Conservation (phyloP, 1,140 invertebrate genomes). For the Zaprionus inermis region DNA sequence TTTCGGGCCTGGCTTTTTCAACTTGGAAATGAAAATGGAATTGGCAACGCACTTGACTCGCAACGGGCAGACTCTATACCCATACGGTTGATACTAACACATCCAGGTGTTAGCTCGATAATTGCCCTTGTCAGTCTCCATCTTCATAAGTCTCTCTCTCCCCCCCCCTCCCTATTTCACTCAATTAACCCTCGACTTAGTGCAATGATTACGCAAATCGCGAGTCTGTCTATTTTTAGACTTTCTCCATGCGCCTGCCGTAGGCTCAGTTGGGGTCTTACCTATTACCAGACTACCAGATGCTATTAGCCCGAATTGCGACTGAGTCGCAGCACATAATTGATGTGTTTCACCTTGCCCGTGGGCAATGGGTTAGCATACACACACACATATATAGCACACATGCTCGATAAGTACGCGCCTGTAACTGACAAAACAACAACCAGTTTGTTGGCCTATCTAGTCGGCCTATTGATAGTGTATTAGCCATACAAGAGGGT, state of each 20-base stretch:
- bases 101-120: constrained; percentile 2
- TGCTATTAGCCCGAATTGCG: constrained; percentile 40
- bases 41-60: constrained; percentile 53
- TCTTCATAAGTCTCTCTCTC: too few species aligned
- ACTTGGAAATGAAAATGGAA: constrained; percentile 53
- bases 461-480: background rate
- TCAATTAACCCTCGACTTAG: constrained; percentile 1
- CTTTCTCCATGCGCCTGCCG: background rate
- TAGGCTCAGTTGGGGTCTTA: constrained; percentile 28
- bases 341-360: constrained; percentile 44
- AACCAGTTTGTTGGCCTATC: background rate
- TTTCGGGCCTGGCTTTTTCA: constrained; percentile 25
- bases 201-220: constrained; percentile 26
- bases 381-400: background rate
- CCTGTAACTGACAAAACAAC: background rate
- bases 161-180: background rate
- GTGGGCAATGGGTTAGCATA: constrained; percentile 6
- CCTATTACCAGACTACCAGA: background rate
- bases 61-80: background rate
- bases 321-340: constrained; percentile 48
- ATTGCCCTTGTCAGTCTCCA: constrained; percentile 9
- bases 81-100: background rate
- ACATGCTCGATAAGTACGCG: background rate
- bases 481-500: background rate
- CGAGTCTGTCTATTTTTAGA: constrained; percentile 22